These are phyloP conservation scores for Trachelipus rathkii DNA, from an alignment of 1,140 invertebrate genomes.

Conservation along the genomic window DNA sequence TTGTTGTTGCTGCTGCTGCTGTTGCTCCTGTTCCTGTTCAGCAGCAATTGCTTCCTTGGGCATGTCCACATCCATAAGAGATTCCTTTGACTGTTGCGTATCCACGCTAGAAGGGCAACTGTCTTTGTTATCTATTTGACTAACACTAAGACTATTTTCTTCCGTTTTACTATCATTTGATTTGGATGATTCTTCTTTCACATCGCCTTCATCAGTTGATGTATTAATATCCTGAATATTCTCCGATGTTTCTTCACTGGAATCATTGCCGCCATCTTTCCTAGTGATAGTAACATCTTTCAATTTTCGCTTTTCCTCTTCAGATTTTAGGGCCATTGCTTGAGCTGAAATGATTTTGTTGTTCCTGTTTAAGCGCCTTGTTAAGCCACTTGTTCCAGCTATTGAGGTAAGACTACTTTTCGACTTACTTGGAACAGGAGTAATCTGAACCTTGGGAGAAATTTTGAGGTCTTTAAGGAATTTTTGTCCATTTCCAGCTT, in stretches of 20 bases:
- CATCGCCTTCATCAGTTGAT: background rate
- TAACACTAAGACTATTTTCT: background rate
- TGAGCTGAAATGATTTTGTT: background rate
- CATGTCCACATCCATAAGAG: background rate
- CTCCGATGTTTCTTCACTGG: background rate
- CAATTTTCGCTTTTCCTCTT: background rate
- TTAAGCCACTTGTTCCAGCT: background rate
- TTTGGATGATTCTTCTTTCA: background rate
- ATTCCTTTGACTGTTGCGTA: background rate
- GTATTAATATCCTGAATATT: background rate
- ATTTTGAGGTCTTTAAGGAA: background rate
- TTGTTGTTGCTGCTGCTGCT: background rate
- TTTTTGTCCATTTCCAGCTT: background rate
- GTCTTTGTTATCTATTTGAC: background rate
- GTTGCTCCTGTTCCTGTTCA: background rate
- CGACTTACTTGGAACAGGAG: background rate
- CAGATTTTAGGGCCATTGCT: background rate
- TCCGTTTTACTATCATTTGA: background rate
- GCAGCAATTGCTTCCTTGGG: background rate
- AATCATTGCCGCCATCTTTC: background rate
- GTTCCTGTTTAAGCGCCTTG: background rate
- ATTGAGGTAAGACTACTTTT: background rate
- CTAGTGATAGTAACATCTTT: background rate
- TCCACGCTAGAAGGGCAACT: background rate
- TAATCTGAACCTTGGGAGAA: conserved; percentile 4